A percentile compares a stretch with the other conserved stretches of the same genome.
phyloP scores from a whole-genome alignment of 2,797 vertebrate species.

The Anabacerthia variegaticeps region DNA sequence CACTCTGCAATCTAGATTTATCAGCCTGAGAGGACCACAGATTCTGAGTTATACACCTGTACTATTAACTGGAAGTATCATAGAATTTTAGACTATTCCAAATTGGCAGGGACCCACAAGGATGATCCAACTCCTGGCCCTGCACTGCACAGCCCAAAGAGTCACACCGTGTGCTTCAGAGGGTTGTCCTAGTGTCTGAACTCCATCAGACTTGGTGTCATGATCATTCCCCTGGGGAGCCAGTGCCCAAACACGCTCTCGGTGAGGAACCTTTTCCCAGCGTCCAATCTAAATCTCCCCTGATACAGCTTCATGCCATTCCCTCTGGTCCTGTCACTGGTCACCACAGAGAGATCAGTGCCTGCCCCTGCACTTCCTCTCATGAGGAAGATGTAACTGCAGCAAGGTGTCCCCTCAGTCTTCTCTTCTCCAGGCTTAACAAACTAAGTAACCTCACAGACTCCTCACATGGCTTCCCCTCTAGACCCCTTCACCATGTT shows the following conservation, averaged over 20 bases:
- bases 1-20: neutral
- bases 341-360: neutral
- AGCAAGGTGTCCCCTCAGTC: neutral
- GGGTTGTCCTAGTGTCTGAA: neutral
- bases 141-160: neutral
- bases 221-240: neutral
- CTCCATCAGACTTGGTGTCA: neutral
- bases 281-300: neutral
- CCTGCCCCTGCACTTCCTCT: neutral
- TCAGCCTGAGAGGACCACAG: neutral
- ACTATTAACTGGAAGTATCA: neutral
- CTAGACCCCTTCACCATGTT: neutral
- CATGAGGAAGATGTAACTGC: neutral
- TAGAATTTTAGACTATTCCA: neutral
- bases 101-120: neutral
- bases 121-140: neutral
- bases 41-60: neutral
- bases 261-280: neutral
- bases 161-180: rapidly evolving
- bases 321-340: neutral
- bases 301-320: neutral
- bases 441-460: neutral
- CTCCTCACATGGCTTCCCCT: rapidly evolving
- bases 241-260: neutral
- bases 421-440: neutral